phyloP scores from a whole-genome alignment of 2,888 invertebrate species.

The Tinea trinotella region DNA sequence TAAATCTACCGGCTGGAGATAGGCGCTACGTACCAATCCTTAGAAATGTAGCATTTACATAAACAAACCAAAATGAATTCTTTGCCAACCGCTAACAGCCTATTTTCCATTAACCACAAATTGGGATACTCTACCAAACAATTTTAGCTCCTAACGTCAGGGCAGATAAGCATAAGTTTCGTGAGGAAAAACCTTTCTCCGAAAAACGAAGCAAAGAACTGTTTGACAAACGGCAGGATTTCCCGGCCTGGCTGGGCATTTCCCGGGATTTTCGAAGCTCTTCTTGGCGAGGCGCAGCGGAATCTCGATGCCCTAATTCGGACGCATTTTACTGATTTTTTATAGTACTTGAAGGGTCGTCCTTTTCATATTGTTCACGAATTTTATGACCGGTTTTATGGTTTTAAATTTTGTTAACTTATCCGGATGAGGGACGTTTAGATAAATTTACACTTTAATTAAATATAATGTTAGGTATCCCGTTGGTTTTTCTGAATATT shows the following conservation, averaged over 20 bases:
- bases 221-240: constrained; percentile 22
- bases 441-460: not conserved
- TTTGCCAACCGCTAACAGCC: not conserved
- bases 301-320: constrained; percentile 10
- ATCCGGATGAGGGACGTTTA: not conserved
- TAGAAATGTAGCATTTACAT: not conserved
- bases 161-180: not conserved
- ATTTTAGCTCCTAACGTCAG: not conserved
- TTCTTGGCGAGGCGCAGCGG: not conserved
- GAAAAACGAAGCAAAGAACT: constrained; percentile 1
- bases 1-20: not conserved
- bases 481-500: too few relatives aligned
- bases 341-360: constrained; percentile 5
- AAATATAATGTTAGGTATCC: too few relatives aligned
- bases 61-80: not conserved
- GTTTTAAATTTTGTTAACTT: constrained; percentile 1
- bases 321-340: constrained; percentile 14
- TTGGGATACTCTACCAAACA: not conserved
- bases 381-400: constrained; percentile 1
- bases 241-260: constrained; percentile 19
- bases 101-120: not conserved
- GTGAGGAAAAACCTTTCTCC: not conserved
- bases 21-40: not conserved
- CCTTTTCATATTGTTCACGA: constrained; percentile 4
- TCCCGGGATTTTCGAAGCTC: constrained; percentile 13